Base-by-base conservation (phyloP, 2,113 vertebrate genomes). In the Phaethon lepturus region DNA sequence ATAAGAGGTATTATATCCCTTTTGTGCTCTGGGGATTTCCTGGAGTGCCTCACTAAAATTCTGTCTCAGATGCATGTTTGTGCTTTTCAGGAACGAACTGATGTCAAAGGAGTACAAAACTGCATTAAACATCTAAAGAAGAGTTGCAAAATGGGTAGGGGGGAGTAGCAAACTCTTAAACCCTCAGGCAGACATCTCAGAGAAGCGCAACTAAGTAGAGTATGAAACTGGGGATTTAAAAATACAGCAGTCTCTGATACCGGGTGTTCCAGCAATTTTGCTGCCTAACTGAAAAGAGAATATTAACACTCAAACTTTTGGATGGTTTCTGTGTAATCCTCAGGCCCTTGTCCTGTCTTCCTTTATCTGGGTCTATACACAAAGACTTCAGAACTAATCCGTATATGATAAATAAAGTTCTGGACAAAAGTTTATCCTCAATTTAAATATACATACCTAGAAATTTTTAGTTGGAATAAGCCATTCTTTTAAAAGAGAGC, bases 71-170 rank as follows among this genome's bases (percentile, higher is more conserved):
- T 88, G 69, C 5, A 49, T 94, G 62, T 88, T 95, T 84, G 38
- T 92, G 84, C 74, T 97, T 97, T 98, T 86, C 31, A 98, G 78
- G 89, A 96, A 96, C 59, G 52, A 92, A 86, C 10, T 50, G 49
- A 72, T 86, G 73, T 88, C 20, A 74, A 85, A 91, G 66, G 38
- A 96, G 68, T 50, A 78, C 20, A 96, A 93, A 93, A 74, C 13
- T 67, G 17, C 52, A 55, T 59, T 60, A 92, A 95, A 85, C 9
- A 60, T 35, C 42, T 59, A 75, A 86, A 96, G 66, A 93, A 91
- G 62, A 87, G 66, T 49, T 93, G 17, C 26, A 82, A 91, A 93
- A 89, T 62, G 62, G 52, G 42, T 87, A 81, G 35, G 1, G 5
- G 47, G 52, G 72, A 91, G 60, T 26, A 91, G 68, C 3, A 15